Percentiles rank a stretch among this genome's conserved stretches.
phyloP scores from a whole-genome alignment of 2,888 invertebrate genomes.

The Calameuta pallipes region DNA sequence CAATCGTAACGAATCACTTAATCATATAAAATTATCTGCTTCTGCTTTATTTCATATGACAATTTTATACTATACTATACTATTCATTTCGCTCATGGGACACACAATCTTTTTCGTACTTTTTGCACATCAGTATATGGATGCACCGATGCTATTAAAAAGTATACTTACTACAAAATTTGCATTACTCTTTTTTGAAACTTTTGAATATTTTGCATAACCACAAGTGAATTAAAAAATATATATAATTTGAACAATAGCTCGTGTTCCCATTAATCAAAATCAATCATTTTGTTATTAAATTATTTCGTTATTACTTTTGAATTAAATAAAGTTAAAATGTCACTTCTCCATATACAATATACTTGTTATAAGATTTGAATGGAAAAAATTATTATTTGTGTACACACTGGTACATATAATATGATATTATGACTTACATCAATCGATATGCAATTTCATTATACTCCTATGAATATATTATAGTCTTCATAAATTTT shows the following conservation, averaged over 20 bases:
- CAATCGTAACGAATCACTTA: not conserved
- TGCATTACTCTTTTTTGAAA: not conserved
- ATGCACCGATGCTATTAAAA: not conserved
- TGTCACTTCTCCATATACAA: not conserved
- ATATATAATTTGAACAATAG: not conserved
- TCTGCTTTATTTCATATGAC: not conserved
- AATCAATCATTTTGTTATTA: not conserved
- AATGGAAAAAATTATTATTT: not conserved
- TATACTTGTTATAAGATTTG: not conserved
- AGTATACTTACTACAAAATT: not conserved
- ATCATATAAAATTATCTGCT: not conserved
- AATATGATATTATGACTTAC: not conserved
- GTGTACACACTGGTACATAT: not conserved
- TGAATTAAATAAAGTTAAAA: not conserved
- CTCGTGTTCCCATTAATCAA: not conserved
- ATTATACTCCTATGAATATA: too few species aligned
- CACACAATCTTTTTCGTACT: not conserved
- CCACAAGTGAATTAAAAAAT: not conserved
- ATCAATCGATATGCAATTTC: too few species aligned
- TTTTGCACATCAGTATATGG: not conserved
- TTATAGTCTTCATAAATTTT: not conserved
- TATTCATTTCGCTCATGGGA: not conserved
- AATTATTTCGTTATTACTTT: not conserved
- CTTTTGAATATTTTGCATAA: not conserved
- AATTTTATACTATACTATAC: not conserved